Conservation (phyloP, 2,797 vertebrate species). For the Lepilemur septentrionalis region DNA sequence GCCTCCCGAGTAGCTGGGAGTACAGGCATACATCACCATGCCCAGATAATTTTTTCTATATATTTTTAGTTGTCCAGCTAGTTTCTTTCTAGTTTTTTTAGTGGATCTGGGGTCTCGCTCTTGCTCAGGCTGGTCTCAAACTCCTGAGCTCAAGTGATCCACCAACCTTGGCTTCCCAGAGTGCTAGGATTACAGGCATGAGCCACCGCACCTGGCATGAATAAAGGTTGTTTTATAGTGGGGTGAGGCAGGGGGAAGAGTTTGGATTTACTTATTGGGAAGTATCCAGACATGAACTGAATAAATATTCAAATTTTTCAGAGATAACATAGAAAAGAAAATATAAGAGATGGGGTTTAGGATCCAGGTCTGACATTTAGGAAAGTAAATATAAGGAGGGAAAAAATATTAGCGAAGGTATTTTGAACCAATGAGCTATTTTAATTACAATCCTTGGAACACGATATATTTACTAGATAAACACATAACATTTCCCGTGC, state of each 20-base stretch:
- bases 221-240: not conserved
- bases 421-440: conserved; percentile 3
- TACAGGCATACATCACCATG: no score
- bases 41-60: no score
- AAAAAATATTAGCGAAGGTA: not conserved
- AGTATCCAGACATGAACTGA: not conserved
- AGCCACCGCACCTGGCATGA: not conserved
- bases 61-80: no score
- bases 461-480: conserved; percentile 7
- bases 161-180: no score
- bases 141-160: no score
- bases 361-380: not conserved
- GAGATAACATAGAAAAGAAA: conserved; percentile 20
- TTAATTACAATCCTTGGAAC: not conserved
- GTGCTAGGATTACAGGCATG: no score
- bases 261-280: not conserved
- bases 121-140: no score
- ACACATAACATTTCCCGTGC: not conserved
- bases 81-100: no score
- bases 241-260: not conserved
- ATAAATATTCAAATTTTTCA: conserved; percentile 4
- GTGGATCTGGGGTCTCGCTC: no score
- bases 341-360: not conserved
- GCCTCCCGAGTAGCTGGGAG: no score
- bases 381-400: conserved; percentile 9